Conservation (phyloP, 2,888 invertebrate species). For the Phyto melanocephala region DNA sequence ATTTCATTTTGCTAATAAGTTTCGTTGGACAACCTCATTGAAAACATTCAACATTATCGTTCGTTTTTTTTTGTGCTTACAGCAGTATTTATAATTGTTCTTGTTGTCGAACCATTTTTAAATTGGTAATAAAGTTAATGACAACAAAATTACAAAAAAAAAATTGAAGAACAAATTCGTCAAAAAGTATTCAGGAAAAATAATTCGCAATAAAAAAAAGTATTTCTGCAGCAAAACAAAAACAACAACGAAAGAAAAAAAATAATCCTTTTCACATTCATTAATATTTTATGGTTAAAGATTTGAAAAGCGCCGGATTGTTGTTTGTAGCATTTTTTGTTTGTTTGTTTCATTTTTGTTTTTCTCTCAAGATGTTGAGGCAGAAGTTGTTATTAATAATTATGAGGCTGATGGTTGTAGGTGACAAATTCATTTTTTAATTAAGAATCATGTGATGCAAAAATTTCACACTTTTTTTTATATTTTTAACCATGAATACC, state of each 20-base stretch:
- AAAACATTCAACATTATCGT: conserved; percentile 13
- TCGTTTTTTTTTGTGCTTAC: background rate
- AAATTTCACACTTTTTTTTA: conserved; percentile 27
- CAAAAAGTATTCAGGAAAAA: conserved; percentile 47
- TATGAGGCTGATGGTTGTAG: conserved; percentile 1
- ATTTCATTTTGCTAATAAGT: conserved; percentile 46
- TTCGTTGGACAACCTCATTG: conserved; percentile 47
- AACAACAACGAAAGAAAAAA: conserved; percentile 1
- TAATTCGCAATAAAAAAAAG: conserved; percentile 54
- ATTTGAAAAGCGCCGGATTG: conserved; percentile 26
- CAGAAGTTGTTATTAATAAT: background rate
- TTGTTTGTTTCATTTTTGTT: background rate
- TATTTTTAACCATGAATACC: conserved; percentile 1
- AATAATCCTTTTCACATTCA: conserved; percentile 42
- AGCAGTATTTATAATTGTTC: conserved; percentile 15
- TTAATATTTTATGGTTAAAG: conserved; percentile 61
- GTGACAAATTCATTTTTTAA: conserved; percentile 63
- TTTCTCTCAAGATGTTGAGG: background rate
- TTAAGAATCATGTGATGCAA: conserved; percentile 55
- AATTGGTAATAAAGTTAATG: conserved; percentile 63
- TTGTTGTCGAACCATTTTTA: conserved; percentile 44
- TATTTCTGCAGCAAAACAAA: conserved; percentile 12
- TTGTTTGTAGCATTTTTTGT: background rate
- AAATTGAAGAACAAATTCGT: background rate
- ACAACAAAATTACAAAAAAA: conserved; percentile 31